Base-by-base conservation (phyloP, 2,888 invertebrate genomes). In the Sipha maydis region DNA sequence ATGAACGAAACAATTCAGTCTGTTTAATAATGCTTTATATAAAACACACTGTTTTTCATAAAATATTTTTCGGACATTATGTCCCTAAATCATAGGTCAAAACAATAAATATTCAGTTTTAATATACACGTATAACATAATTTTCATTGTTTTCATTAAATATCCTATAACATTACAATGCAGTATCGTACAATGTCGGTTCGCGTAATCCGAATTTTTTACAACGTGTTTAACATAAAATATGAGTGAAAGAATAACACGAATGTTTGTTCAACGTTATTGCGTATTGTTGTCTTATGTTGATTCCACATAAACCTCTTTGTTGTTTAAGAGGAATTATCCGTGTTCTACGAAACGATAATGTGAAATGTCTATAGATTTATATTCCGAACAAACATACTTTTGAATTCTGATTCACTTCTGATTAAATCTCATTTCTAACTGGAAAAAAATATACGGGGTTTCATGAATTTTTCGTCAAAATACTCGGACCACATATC, bases 11-110 rank as follows among this genome's bases (percentile, higher is more conserved):
- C 14, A 14, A 71, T 71, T 14, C 4, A 34, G 34, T 31, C 25
- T 71, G 28, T 31, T 71, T 31, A 71, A 71, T 71, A 71, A 31
- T 14, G 31, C 71, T 1, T 71, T 71, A 71, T 71, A 28, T 4
- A 17, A 0, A 0, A 0, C 31, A 71, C 28, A 1, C 14, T 4
- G 61, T 7, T 5, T 21, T 25, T 3, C 7, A 0, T 7, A 7
- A 21, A 61, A 3, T 61, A 61, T 61, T 61, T 61, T 61, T 3
- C 25, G 4, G 3, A 7, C 7, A 4, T 21, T 25, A 3, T 61
- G 21, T 61, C 61, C 25, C 61, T 3, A 21, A 61, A 25, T 61
- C 61, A 4, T 9, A 7, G 61, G 21, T 1, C 0, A 14, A 3
- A 21, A 61, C 61, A 25, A 61, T 21, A 61, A 61, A 5, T 61